Percentiles rank a stretch among this genome's conserved stretches.
Conservation (phyloP, 2,113 vertebrate genomes). For the Tringa solitaria region DNA sequence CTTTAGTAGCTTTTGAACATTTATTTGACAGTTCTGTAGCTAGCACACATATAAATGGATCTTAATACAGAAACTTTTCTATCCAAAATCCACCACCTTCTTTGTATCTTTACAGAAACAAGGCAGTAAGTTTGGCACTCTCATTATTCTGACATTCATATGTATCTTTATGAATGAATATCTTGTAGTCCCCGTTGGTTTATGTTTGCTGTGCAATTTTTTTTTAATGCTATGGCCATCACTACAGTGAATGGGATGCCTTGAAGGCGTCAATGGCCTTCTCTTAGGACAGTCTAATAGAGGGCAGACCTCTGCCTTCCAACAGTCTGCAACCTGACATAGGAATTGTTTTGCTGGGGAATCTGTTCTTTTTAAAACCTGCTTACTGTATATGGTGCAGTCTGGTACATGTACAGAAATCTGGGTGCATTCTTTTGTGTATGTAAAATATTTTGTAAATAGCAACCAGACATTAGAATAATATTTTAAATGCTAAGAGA, state of each 20-base stretch:
- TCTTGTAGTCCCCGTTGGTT: background rate
- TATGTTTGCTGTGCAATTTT: background rate
- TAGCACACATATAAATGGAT: rapidly evolving
- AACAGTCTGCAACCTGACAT: background rate
- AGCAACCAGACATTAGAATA: background rate
- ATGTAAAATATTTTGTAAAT: background rate
- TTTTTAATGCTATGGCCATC: background rate
- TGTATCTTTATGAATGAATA: background rate
- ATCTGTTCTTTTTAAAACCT: background rate
- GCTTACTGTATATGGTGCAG: background rate
- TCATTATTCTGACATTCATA: too few species aligned
- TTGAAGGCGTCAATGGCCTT: background rate
- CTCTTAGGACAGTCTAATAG: background rate
- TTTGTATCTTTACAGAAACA: background rate
- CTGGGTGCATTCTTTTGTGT: background rate
- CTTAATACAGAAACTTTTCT: background rate
- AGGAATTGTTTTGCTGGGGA: background rate
- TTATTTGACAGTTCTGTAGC: background rate
- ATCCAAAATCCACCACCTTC: background rate
- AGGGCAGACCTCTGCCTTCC: background rate
- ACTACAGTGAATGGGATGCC: background rate
- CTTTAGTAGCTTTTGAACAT: background rate
- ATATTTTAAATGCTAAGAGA: background rate
- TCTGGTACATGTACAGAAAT: background rate
- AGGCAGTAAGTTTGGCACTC: background rate